A percentile compares a stretch with the other conserved stretches of the same genome.
phyloP scores from a whole-genome alignment of 1,140 invertebrate genomes.

The Heliconius melpomene region DNA sequence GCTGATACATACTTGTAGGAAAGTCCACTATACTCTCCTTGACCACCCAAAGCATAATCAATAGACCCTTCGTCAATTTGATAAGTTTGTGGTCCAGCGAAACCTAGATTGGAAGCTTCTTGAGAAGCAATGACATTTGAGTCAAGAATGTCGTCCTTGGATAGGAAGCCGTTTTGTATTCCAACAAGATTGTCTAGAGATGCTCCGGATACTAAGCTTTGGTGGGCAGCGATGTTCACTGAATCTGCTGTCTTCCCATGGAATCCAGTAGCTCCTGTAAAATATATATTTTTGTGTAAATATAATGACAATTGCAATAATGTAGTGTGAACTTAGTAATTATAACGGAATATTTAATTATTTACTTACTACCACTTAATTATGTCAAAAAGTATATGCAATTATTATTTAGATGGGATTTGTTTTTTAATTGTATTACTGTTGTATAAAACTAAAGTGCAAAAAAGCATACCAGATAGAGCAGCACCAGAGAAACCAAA shows the following conservation, averaged over 20 bases:
- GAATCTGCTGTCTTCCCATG: constrained; percentile 75
- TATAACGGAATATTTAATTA: no score
- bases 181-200: constrained; percentile 73
- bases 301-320: no score
- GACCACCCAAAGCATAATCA: constrained; percentile 36
- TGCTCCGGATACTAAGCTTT: constrained; percentile 74
- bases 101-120: constrained; percentile 51
- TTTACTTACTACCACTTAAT: no score
- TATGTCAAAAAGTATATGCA: no score
- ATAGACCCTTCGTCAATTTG: constrained; percentile 40
- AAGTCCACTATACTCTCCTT: constrained; percentile 43
- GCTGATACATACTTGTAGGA: constrained; percentile 45
- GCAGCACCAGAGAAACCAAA: constrained; percentile 70
- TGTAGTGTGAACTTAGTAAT: no score
- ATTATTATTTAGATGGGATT: no score
- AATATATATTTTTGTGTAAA: neutral
- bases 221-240: constrained; percentile 76
- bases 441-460: neutral
- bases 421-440: neutral
- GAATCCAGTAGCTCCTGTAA: constrained; percentile 73
- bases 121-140: constrained; percentile 67
- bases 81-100: constrained; percentile 41
- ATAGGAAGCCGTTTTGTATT: constrained; percentile 70
- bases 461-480: constrained; percentile 60
- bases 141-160: constrained; percentile 57